phyloP scores from a whole-genome alignment of 2,797 vertebrate species.

The Tachyglossus aculeatus region DNA sequence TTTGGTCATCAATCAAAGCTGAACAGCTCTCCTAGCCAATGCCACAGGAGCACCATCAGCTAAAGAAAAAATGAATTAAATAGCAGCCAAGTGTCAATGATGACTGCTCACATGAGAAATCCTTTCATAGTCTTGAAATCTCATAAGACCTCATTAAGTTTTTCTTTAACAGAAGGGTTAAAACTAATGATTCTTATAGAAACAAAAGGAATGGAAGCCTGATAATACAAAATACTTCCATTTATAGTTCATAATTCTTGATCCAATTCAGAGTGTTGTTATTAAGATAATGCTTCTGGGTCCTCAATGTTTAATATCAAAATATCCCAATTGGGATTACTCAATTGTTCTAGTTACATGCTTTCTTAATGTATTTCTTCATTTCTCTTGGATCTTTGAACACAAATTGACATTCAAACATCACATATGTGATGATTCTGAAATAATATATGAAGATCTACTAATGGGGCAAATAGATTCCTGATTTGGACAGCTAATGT shows the following conservation, averaged over 20 bases:
- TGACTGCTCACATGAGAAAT: slow-evolving; percentile 5
- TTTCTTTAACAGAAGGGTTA: slow-evolving; percentile 2
- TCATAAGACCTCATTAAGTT: not conserved
- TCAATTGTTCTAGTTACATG: not conserved
- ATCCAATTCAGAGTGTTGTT: not conserved
- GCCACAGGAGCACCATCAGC: slow-evolving; percentile 7
- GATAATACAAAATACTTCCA: not conserved
- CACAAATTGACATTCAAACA: too few relatives aligned
- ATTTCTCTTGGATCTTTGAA: not conserved
- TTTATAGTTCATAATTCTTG: too few relatives aligned
- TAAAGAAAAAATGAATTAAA: slow-evolving; percentile 8
- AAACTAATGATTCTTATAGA: not conserved
- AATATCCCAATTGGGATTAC: not conserved
- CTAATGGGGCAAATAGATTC: too few relatives aligned
- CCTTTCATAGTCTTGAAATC: slow-evolving; percentile 2
- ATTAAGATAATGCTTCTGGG: not conserved
- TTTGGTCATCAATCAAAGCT: slow-evolving; percentile 5
- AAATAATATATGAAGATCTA: too few relatives aligned
- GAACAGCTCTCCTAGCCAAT: not conserved
- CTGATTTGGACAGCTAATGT: too few relatives aligned
- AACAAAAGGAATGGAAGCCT: not conserved
- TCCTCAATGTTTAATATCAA: not conserved
- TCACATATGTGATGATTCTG: too few relatives aligned
- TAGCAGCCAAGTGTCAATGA: not conserved
- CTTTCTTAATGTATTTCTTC: not conserved